A percentile compares a stretch with the other conserved stretches of the same genome.
Evolutionary conservation across 1,140 invertebrate species (phyloP).

Genomic region (Oscheius sp.): DNA sequence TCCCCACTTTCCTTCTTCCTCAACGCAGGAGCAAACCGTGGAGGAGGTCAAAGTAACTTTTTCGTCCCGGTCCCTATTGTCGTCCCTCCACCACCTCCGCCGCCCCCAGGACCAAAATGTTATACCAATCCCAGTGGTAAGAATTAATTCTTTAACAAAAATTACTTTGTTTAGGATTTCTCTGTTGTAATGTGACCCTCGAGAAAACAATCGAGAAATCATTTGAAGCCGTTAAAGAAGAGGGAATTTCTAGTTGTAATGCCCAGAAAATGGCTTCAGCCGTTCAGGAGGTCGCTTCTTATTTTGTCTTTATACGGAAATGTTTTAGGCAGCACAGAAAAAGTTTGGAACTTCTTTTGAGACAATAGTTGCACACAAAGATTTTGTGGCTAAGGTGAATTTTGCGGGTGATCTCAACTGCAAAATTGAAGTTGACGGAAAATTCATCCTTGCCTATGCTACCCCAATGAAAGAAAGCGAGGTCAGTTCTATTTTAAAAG

Average conservation of each 20-base stretch:
- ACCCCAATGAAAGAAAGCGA: constrained; percentile 29
- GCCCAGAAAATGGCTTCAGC: constrained; percentile 37
- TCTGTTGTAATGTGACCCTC: constrained; percentile 39
- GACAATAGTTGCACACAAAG: constrained; percentile 35
- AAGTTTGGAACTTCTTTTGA: constrained; percentile 38
- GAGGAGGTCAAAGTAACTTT: constrained; percentile 9
- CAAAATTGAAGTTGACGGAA: constrained; percentile 42
- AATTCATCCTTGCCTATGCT: constrained; percentile 41
- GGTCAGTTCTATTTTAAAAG: constrained; percentile 19
- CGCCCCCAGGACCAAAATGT: constrained; percentile 43
- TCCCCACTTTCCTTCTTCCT: constrained; percentile 31
- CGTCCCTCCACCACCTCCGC: constrained; percentile 40
- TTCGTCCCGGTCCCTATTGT: constrained; percentile 41
- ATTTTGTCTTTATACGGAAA: neutral
- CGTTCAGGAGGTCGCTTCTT: constrained; percentile 28
- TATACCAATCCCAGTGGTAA: constrained; percentile 38
- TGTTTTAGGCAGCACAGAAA: constrained; percentile 35
- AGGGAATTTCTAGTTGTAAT: constrained; percentile 31
- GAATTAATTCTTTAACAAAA: neutral
- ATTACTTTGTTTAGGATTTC: constrained; percentile 25
- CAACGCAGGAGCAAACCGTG: neutral
- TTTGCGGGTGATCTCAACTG: constrained; percentile 43
- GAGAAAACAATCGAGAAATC: constrained; percentile 36
- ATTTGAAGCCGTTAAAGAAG: constrained; percentile 14
- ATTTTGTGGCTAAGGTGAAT: constrained; percentile 43